A percentile compares a stretch with the other conserved stretches of the same genome.
phyloP scores from a whole-genome alignment of 2,888 invertebrate genomes.

The Mellilla xanthometata region DNA sequence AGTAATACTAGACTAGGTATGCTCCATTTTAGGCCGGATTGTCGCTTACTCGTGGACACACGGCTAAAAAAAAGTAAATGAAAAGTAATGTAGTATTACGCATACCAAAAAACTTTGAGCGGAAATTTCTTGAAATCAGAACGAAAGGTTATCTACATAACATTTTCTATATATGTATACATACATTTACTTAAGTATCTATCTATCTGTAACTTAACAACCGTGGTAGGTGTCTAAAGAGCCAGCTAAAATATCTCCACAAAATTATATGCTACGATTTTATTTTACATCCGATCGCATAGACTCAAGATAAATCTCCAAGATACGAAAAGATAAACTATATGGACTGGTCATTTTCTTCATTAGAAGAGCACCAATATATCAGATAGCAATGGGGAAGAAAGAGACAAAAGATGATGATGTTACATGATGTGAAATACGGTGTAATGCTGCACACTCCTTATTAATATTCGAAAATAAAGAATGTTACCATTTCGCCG shows the following conservation, averaged over 20 bases:
- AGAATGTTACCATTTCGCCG: constrained; percentile 75
- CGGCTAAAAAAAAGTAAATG: too few species aligned
- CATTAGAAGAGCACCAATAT: constrained; percentile 47
- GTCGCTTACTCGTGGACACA: too few species aligned
- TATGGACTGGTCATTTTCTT: constrained; percentile 48
- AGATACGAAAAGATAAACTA: constrained; percentile 39
- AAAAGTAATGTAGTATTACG: too few species aligned
- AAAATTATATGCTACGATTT: constrained; percentile 18
- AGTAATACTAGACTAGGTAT: too few species aligned
- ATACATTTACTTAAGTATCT: too few species aligned
- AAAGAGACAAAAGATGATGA: constrained; percentile 48
- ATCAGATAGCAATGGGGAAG: constrained; percentile 32
- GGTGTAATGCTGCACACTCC: constrained; percentile 75
- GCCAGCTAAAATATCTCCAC: constrained; percentile 5
- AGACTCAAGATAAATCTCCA: constrained; percentile 45
- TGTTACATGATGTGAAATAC: constrained; percentile 75
- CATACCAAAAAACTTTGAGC: too few species aligned
- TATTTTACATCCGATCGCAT: constrained; percentile 22
- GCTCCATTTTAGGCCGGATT: too few species aligned
- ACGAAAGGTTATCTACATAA: too few species aligned
- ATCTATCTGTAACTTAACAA: too few species aligned
- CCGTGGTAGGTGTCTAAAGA: too few species aligned
- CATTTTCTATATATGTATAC: too few species aligned
- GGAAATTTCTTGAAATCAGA: too few species aligned
- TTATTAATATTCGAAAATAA: constrained; percentile 80